Evolutionary conservation across 1,140 invertebrate genomes (phyloP), one percentile per base, ranked within the genome.

Genomic region (Cryptotermes secundus): DNA sequence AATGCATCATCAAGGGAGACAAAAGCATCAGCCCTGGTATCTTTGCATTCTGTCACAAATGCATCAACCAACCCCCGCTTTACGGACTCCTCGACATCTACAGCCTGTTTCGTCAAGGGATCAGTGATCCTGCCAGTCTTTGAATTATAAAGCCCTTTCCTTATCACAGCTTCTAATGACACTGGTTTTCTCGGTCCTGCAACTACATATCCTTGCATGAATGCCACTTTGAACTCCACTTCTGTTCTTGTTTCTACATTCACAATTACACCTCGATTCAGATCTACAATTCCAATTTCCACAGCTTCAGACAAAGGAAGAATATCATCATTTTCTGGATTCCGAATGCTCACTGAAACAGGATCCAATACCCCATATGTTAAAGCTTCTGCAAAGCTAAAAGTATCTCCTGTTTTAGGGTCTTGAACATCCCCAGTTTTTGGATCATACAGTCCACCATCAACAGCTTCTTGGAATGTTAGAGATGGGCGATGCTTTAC

Each of bases 1-100:
- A 96, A 88, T 79, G 95, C 95, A 87, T 94, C 93, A 79, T 93
- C 92, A 34, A 96, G 88, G n/a, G 93, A 92, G 3, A 95, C 88
- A 87, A 94, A 94, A 84, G 92, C 92, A 83, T 95, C 92, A 81
- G 92, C 92, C 87, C 92, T 92, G 0, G 93, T 94, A 88, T 97
- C 95, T 88, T 94, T 94, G 86, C 96, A 94, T 88, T 95, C 92
- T n/a, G 95, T 95, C 86, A 96, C 95, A 85, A 94, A 95, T 4
- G 95, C 92, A 90, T 97, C 95, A 42, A 98, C 92, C 82, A 98
- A 93, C 85, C 94, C 94, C 88, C 95, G 92, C 87, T 94, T 92
- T 72, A 97, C 93, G 24, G 95, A 95, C 88, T 96, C 95, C 86
- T 93, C 91, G 31, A 97, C 89, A 86, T 93, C 91, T 12, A 97